These are phyloP conservation scores for Sylvicapra grimmia DNA, from an alignment of 2,113 vertebrate genomes.

Conservation along the genomic window DNA sequence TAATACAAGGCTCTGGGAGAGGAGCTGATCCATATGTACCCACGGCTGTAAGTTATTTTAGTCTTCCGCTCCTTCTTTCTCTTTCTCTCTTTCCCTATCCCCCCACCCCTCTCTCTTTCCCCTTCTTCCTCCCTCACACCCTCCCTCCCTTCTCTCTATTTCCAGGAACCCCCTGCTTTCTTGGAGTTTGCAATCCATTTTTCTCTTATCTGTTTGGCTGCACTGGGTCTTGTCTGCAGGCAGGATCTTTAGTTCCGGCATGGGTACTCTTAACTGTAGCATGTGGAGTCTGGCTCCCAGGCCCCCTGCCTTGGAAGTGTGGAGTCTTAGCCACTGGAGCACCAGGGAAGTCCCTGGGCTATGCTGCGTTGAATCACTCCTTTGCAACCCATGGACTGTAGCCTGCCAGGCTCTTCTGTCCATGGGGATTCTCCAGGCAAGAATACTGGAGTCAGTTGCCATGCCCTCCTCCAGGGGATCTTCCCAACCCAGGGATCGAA, in stretches of 20 bases:
- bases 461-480: background rate
- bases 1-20: background rate
- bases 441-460: background rate
- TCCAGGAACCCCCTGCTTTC: background rate
- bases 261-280: background rate
- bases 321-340: background rate
- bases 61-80: background rate
- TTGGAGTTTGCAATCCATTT: background rate
- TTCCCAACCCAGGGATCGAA: background rate
- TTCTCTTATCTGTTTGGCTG: background rate
- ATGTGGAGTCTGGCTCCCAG: background rate
- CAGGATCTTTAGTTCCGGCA: background rate
- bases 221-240: background rate
- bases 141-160: too few species aligned
- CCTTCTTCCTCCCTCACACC: background rate
- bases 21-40: too few species aligned
- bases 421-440: background rate
- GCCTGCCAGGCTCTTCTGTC: background rate
- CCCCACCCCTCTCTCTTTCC: too few species aligned
- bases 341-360: background rate
- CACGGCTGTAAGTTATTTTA: background rate
- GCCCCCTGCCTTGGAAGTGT: background rate
- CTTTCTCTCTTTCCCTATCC: background rate
- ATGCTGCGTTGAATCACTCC: background rate
- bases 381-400: background rate